Conservation (phyloP, 92 coral and sea anemone genomes). For the Metridium senile region DNA sequence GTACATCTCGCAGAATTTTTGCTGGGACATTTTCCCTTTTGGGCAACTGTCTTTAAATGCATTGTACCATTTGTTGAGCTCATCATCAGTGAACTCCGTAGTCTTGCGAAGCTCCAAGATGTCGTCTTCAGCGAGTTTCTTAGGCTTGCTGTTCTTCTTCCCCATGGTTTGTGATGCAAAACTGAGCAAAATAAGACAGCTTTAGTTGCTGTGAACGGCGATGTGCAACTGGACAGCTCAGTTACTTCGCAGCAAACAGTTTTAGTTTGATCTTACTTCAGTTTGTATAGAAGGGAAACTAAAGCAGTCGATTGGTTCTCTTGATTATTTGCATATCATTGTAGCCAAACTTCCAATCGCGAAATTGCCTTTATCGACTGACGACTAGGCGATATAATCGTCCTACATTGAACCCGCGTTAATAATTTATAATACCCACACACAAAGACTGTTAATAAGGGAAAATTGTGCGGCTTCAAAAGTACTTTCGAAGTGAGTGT, state of each 20-base stretch:
- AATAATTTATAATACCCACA: conserved; percentile 48
- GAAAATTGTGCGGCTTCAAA: background rate
- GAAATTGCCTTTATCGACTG: conserved; percentile 16
- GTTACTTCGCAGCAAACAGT: background rate
- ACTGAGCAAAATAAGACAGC: background rate
- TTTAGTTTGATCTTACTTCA: conserved; percentile 22
- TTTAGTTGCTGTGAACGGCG: background rate
- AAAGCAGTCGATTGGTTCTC: conserved; percentile 55
- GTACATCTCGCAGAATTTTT: conserved; percentile 91
- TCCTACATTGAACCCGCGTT: conserved; percentile 22
- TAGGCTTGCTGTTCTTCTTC: conserved; percentile 68
- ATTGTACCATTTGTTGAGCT: conserved; percentile 85
- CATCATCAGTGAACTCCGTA: conserved; percentile 93
- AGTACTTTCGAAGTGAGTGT: background rate
- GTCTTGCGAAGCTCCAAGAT: conserved; percentile 81
- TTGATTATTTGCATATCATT: conserved; percentile 66
- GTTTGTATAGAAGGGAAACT: conserved; percentile 29
- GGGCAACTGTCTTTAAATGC: conserved; percentile 95
- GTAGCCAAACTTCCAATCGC: conserved; percentile 27
- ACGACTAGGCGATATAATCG: conserved; percentile 30
- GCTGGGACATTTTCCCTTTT: conserved; percentile 90
- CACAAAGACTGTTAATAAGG: conserved; percentile 44
- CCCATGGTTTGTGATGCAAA: conserved; percentile 55
- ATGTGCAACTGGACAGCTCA: conserved; percentile 19
- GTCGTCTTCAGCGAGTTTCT: conserved; percentile 75